Evolutionary conservation across 2,888 invertebrate species (phyloP).

Genomic region (Leucozona laternaria): DNA sequence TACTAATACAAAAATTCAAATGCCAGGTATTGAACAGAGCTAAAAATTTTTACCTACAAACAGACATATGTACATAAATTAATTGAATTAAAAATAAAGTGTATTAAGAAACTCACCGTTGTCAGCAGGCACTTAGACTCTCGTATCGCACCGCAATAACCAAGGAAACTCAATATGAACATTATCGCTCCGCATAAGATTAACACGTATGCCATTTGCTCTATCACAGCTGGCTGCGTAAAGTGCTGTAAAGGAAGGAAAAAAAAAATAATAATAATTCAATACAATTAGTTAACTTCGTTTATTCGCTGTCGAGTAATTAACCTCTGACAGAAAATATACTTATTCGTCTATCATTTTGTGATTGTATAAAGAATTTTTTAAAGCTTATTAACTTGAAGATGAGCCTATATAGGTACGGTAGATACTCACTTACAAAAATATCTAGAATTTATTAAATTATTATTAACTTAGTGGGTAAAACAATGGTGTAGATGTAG

Average conservation of each 20-base stretch:
- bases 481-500: no score
- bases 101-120: slow-evolving; percentile 85
- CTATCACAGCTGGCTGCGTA: slow-evolving; percentile 87
- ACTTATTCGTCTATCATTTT: neutral
- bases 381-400: neutral
- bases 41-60: no score
- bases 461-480: no score
- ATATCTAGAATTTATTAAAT: no score
- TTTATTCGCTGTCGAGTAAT: slow-evolving; percentile 51
- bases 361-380: slow-evolving; percentile 15
- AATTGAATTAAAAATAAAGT: neutral
- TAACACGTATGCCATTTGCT: slow-evolving; percentile 88
- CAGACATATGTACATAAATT: neutral
- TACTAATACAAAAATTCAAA: neutral
- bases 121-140: slow-evolving; percentile 88
- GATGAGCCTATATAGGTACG: neutral
- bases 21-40: neutral
- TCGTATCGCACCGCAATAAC: slow-evolving; percentile 88
- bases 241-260: slow-evolving; percentile 84
- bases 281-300: slow-evolving; percentile 59
- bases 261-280: slow-evolving; percentile 56
- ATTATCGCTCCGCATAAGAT: slow-evolving; percentile 88
- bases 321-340: slow-evolving; percentile 51
- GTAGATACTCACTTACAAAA: no score
- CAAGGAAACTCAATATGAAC: slow-evolving; percentile 89